Base-by-base conservation (phyloP, 2,888 invertebrate species). In the Bellardia bayeri region DNA sequence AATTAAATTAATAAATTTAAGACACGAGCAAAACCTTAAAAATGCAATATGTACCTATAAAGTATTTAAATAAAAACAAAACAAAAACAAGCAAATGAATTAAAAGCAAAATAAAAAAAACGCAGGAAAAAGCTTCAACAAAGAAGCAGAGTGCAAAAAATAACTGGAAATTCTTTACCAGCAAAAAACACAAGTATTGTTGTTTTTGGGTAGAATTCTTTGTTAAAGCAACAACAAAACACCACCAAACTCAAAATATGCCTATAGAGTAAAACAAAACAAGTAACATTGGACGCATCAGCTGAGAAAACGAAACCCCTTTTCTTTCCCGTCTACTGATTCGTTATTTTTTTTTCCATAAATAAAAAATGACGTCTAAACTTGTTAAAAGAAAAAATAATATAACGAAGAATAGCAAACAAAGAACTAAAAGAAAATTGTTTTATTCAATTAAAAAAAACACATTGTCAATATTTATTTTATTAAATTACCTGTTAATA, bases 401-500 rank as follows among this genome's bases (percentile, higher is more conserved):
- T 23, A 68, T 14, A 45, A 33, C 49, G 6, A 40, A 40, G 9
- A 61, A 37, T 42, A 37, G 30, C 81, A 54, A 80, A 75, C 56
- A 81, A 81, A 75, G 75, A 82, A 85, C 40, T 49, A 54, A 54
- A 30, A 30, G 30, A 33, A 54, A 37, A 37, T 6, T 14, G 3
- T 30, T 51, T 49, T 30, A 75, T 51, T 23, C 23, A 23, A 23
- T 23, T 33, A 37, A 37, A 61, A 61, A 51, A 69, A 23, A 1
- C 8, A 37, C n/a, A 30, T 40, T 69, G 9, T n/a, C 37, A 37
- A 4, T 64, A n/a, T 42, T 54, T 40, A 16, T 8, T 16, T 33
- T 45, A 54, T 56, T 40, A 9, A 76, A 42, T 85, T 83, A 86
- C 85, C 82, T 88, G 85, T 86, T 61, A 88, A 14, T 54, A 80